phyloP scores from a whole-genome alignment of 2,797 vertebrate species.

The Lates japonicus region DNA sequence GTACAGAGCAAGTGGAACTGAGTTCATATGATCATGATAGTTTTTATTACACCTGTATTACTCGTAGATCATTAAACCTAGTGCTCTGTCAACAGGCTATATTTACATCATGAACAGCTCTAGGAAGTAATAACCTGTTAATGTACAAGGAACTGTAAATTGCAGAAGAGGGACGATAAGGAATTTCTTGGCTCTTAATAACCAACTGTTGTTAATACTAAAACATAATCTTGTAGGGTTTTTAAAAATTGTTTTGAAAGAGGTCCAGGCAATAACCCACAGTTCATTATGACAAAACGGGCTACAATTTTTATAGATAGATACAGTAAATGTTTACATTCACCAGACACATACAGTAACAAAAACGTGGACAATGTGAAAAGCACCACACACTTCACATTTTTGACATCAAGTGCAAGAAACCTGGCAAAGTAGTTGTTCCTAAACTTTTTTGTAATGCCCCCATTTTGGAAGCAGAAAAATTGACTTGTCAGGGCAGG shows the following conservation, averaged over 20 bases:
- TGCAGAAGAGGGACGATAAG: background rate
- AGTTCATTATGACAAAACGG: background rate
- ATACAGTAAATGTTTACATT: background rate
- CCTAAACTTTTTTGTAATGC: too few relatives aligned
- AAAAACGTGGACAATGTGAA: background rate
- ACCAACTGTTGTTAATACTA: background rate
- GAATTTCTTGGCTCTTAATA: background rate
- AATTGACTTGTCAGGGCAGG: too few relatives aligned
- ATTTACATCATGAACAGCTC: constrained; percentile 7
- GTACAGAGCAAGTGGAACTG: constrained; percentile 72
- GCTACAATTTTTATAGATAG: background rate
- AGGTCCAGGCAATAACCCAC: background rate
- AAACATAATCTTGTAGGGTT: background rate
- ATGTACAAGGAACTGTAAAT: background rate
- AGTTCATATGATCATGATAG: constrained; percentile 1
- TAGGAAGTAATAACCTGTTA: constrained; percentile 17
- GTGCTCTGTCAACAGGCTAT: background rate
- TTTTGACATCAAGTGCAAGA: background rate
- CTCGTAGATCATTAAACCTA: constrained; percentile 28
- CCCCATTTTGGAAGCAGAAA: too few relatives aligned
- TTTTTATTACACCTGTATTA: constrained; percentile 39
- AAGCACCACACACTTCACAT: background rate
- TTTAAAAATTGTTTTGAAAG: background rate
- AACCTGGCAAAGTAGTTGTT: too few relatives aligned
- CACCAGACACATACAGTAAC: background rate